Evolutionary conservation across 1,140 invertebrate genomes (phyloP).

Genomic region (Diorhabda sublineata): DNA sequence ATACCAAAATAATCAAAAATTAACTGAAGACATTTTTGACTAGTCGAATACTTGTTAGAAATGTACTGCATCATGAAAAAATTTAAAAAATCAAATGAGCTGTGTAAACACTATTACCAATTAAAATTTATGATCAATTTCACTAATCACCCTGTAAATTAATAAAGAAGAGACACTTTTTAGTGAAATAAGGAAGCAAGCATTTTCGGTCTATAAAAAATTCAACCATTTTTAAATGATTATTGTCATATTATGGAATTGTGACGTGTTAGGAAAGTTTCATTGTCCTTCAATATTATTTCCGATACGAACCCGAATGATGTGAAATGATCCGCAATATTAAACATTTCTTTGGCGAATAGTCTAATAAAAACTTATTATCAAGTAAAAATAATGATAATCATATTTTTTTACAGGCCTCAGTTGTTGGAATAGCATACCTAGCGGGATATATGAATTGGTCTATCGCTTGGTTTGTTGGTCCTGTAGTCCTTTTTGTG

Average conservation of each 20-base stretch:
- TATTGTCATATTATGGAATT: neutral
- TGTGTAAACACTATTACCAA: no score
- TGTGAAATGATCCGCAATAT: neutral
- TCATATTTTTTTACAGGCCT: constrained; percentile 40
- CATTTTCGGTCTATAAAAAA: neutral
- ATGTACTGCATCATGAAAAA: no score
- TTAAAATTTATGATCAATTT: no score
- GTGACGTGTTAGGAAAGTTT: neutral
- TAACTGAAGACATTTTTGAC: no score
- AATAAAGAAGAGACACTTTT: neutral
- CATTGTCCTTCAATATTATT: neutral
- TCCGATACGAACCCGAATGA: neutral
- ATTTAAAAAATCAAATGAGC: no score
- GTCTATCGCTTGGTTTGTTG: constrained; percentile 81
- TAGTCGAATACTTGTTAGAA: no score
- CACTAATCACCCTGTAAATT: no score
- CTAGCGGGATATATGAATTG: constrained; percentile 81
- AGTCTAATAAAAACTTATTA: neutral
- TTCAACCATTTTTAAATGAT: neutral
- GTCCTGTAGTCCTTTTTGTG: constrained; percentile 74
- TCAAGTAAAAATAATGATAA: constrained; percentile 12
- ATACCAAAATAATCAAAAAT: no score
- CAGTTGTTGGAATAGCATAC: constrained; percentile 68
- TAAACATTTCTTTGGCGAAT: neutral
- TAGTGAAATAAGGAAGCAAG: neutral